A percentile compares a stretch with the other conserved stretches of the same genome.
Conservation (phyloP, 2,797 vertebrate genomes). For the Trichosurus vulpecula region DNA sequence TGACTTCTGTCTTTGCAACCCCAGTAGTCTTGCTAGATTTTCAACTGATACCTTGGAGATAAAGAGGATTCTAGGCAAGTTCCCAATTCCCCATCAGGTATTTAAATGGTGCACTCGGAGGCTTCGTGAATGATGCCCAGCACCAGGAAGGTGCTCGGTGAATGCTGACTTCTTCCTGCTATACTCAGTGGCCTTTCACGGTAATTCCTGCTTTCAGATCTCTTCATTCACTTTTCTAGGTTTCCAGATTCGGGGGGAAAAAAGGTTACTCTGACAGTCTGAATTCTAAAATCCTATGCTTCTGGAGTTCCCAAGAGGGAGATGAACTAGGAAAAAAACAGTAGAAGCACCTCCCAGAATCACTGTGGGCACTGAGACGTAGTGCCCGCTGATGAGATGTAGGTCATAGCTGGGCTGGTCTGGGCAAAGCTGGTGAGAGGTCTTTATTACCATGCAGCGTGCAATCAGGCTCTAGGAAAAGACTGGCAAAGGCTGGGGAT, state of each 20-base stretch:
- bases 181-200: background rate
- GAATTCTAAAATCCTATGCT: background rate
- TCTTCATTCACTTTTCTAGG: background rate
- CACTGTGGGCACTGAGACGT: background rate
- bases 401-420: background rate
- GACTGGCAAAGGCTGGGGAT: background rate
- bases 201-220: background rate
- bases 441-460: background rate
- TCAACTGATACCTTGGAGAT: background rate
- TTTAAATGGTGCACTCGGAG: background rate
- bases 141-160: rapidly evolving
- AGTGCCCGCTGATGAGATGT: background rate
- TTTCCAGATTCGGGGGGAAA: background rate
- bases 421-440: background rate
- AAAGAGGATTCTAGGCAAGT: background rate
- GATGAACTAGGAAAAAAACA: background rate
- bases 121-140: background rate
- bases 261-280: background rate
- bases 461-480: background rate
- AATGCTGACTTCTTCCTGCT: background rate
- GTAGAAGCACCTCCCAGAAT: background rate
- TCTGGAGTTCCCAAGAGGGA: background rate
- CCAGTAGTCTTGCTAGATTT: background rate
- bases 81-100: background rate
- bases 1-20: background rate